Percentiles rank a stretch among this genome's conserved stretches.
Conservation (phyloP, 92 coral and sea anemone genomes). For the Actinostola sp. region DNA sequence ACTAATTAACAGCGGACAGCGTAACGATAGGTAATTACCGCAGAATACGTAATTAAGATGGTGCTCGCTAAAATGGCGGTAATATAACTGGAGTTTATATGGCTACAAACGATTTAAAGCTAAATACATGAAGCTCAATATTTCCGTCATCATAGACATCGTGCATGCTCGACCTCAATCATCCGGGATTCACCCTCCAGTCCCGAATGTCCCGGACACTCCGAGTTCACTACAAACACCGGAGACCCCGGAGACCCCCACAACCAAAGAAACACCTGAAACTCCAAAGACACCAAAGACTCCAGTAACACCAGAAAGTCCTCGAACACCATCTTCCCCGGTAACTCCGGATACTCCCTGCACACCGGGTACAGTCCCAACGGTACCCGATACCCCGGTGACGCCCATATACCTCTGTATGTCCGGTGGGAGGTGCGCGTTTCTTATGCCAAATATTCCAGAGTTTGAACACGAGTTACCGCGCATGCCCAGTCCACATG, state of each 20-base stretch:
- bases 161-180: slow-evolving; percentile 56
- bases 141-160: slow-evolving; percentile 26
- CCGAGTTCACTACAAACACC: slow-evolving; percentile 75
- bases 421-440: slow-evolving; percentile 39
- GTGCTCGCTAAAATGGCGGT: no score
- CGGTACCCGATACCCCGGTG: slow-evolving; percentile 74
- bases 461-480: slow-evolving; percentile 65
- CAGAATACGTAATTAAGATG: no score
- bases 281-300: slow-evolving; percentile 76
- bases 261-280: slow-evolving; percentile 63
- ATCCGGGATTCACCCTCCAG: slow-evolving; percentile 46
- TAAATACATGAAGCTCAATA: slow-evolving; percentile 11
- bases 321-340: slow-evolving; percentile 82
- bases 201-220: slow-evolving; percentile 75
- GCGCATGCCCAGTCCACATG: slow-evolving; percentile 67
- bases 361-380: slow-evolving; percentile 67
- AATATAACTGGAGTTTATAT: background rate
- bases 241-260: slow-evolving; percentile 43
- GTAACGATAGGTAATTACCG: no score
- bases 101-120: slow-evolving; percentile 1
- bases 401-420: slow-evolving; percentile 67
- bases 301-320: slow-evolving; percentile 77
- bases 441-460: slow-evolving; percentile 39
- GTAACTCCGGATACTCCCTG: slow-evolving; percentile 84
- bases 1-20: no score